Base-by-base conservation (phyloP, 2,888 invertebrate genomes). In the Microplitis deprimator region DNA sequence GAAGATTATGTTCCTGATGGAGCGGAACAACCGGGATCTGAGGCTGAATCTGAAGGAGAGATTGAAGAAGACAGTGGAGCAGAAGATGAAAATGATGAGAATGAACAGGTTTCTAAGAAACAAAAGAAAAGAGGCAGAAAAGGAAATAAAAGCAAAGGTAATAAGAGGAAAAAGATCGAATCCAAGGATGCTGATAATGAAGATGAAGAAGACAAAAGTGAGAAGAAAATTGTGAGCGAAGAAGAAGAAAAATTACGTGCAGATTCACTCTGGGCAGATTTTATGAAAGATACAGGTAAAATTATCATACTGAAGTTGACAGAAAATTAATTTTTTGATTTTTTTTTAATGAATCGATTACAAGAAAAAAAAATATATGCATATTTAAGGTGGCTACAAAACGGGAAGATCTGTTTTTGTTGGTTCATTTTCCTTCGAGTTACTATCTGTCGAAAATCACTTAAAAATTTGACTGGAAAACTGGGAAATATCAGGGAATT, bases 251-350 rank as follows among this genome's bases (percentile, higher is more conserved):
- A 96, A 86, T 93, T 94, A 83, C 92, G 92, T 83, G 94, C 94
- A 65, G 95, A 96, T 84, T 93, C 94, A 75, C 89, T 96, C 13
- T 96, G 96, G 96, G 95, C 95, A 39, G 94, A 93, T 89, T 95
- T 95, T 86, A 91, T 95, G 84, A 94, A 93, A 87, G 95, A 94
- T 83, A 94, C 94, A 65, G 93, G 91, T 83, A 89, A 77, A 77
- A 10, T 41, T 40, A 39, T 72, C 40, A 8, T 61, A n/a, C n/a
- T 65, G 17, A 39, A 41, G 29, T 60, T 74, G 29, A 38, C 68
- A 29, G 29, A 29, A 3, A 20, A 20, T 20, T 20, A 20, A 20
- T 20, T 20, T 20, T 20, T 20, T 1, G 20, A 20, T 20, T 20
- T 20, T 20, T 20, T 20, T 20, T 20, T 20, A 20, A 20, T 1